Evolutionary conservation across 2,797 vertebrate genomes (phyloP).

Genomic region (Tokudaia muenninki): DNA sequence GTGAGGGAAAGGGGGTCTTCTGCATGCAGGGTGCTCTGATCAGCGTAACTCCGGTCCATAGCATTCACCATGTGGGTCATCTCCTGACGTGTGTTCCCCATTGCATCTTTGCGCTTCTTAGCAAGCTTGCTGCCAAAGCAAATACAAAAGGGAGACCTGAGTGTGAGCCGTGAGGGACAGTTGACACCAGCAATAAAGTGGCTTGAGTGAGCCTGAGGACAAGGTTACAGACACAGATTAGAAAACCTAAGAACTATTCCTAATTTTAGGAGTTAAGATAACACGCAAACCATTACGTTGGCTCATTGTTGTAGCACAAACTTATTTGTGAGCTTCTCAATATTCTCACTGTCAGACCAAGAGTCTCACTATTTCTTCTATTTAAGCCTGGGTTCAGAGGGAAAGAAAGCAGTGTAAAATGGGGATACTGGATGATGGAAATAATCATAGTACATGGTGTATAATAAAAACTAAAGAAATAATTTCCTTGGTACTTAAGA

Average conservation of each 20-base stretch:
- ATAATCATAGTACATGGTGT: not conserved
- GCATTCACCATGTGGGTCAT: conserved; percentile 99
- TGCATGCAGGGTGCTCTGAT: conserved; percentile 97
- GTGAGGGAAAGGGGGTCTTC: conserved; percentile 98
- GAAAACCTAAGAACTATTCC: conserved; percentile 55
- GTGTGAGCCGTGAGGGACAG: conserved; percentile 17
- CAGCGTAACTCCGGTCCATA: conserved; percentile 98
- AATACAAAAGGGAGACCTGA: conserved; percentile 80
- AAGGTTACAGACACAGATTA: conserved; percentile 9
- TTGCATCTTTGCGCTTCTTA: conserved; percentile 98
- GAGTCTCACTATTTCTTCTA: conserved; percentile 17
- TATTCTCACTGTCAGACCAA: conserved; percentile 68
- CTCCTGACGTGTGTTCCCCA: conserved; percentile 97
- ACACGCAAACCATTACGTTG: conserved; percentile 37
- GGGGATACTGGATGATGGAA: too few relatives aligned
- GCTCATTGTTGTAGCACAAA: not conserved
- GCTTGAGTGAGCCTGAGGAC: not conserved
- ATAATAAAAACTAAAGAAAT: not conserved
- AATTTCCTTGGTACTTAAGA: too few relatives aligned
- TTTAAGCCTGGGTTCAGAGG: conserved; percentile 65
- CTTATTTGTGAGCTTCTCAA: conserved; percentile 41
- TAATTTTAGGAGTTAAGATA: conserved; percentile 43
- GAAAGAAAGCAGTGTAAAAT: not conserved
- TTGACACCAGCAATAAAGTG: not conserved
- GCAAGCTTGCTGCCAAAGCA: conserved; percentile 96